Conservation (phyloP, 2,113 vertebrate species). For the Phalacrocorax carbo region DNA sequence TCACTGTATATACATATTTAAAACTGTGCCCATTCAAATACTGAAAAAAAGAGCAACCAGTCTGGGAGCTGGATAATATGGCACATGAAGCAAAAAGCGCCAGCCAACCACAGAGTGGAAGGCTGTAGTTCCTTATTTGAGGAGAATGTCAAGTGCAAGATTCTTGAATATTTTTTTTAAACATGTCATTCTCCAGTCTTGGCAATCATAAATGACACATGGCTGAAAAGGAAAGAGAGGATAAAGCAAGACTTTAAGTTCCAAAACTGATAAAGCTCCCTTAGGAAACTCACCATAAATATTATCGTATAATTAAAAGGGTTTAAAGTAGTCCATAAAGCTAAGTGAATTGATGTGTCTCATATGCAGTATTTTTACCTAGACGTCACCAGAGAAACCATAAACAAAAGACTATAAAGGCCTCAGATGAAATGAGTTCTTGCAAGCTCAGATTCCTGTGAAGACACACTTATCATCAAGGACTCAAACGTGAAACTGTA, state of each 20-base stretch:
- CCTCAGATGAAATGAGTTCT: constrained; percentile 51
- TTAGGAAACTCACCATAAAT: constrained; percentile 53
- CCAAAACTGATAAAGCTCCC: constrained; percentile 41
- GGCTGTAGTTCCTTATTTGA: neutral
- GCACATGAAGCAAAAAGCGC: neutral
- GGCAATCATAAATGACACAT: constrained; percentile 15
- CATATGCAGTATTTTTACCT: constrained; percentile 68
- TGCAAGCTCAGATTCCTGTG: constrained; percentile 45
- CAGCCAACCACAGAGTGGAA: neutral
- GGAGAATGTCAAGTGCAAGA: neutral
- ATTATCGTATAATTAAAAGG: constrained; percentile 66
- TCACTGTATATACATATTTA: neutral
- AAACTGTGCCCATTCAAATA: neutral
- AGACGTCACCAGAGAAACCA: constrained; percentile 58
- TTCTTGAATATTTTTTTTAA: neutral
- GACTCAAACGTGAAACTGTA: neutral
- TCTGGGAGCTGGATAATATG: neutral
- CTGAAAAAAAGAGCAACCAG: neutral
- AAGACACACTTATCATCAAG: constrained; percentile 19
- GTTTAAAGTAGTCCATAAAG: constrained; percentile 68
- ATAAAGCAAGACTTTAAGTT: constrained; percentile 17
- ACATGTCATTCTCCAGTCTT: neutral
- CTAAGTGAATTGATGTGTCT: constrained; percentile 62
- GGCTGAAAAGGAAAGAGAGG: neutral
- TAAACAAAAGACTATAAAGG: constrained; percentile 67